These are phyloP conservation scores for Tachypleus tridentatus DNA, from an alignment of 1,140 invertebrate genomes.

Conservation along the genomic window DNA sequence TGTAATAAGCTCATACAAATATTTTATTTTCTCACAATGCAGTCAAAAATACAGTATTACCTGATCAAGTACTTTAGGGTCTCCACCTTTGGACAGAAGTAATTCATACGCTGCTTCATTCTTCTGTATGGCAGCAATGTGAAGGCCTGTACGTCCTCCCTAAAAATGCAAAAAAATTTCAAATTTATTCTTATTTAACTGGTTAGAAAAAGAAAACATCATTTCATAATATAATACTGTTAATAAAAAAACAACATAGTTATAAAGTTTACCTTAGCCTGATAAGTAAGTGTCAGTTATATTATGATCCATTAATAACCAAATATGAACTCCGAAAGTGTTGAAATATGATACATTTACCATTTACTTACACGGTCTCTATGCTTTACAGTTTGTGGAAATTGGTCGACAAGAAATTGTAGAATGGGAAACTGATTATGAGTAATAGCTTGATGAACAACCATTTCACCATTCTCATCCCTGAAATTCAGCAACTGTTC, in stretches of 20 bases:
- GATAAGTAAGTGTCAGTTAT: no score
- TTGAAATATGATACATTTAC: background rate
- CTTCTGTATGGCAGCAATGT: conserved; percentile 27
- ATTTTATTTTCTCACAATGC: no score
- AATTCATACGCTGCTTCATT: conserved; percentile 26
- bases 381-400: conserved; percentile 9
- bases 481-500: conserved; percentile 29
- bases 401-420: conserved; percentile 22
- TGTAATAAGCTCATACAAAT: no score
- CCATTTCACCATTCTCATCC: conserved; percentile 31
- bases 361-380: conserved; percentile 19
- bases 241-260: no score
- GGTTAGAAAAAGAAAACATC: no score
- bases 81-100: conserved; percentile 23
- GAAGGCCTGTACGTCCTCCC: conserved; percentile 26
- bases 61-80: conserved; percentile 23
- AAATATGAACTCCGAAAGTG: no score
- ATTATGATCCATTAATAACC: no score
- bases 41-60: conserved; percentile 3
- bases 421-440: conserved; percentile 21
- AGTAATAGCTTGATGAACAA: conserved; percentile 29
- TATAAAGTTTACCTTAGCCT: no score
- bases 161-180: conserved; percentile 13
- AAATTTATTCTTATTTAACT: background rate
- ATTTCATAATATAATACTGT: no score